A percentile compares a stretch with the other conserved stretches of the same genome.
Conservation (phyloP, 2,113 vertebrate genomes). For the Cheirogaleus medius region DNA sequence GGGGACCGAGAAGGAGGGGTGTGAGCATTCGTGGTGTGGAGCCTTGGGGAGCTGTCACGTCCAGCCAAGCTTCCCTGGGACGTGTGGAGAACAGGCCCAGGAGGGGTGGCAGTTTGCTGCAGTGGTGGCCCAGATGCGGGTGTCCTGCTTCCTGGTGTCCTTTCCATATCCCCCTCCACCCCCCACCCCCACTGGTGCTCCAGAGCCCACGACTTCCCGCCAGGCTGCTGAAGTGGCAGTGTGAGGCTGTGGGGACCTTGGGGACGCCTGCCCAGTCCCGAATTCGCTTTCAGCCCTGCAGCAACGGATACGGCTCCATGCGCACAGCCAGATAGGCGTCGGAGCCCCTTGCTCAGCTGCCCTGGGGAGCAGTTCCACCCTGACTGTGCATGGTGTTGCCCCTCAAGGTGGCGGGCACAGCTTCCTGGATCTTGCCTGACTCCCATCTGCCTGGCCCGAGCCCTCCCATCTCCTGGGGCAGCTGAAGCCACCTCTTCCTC, state of each 20-base stretch:
- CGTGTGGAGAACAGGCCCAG: neutral
- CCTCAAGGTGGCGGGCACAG: neutral
- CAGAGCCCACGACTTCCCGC: neutral
- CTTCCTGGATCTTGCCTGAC: neutral
- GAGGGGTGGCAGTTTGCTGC: neutral
- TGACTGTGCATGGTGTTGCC: neutral
- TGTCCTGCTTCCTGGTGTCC: neutral
- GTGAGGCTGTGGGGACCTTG: neutral
- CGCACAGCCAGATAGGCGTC: neutral
- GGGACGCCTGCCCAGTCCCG: neutral
- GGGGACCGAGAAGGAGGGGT: fast-evolving
- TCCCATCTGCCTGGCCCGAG: neutral
- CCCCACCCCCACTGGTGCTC: neutral
- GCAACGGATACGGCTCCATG: fast-evolving
- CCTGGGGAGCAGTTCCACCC: neutral
- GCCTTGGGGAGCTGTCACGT: neutral
- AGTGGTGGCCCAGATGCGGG: neutral
- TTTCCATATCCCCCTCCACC: neutral
- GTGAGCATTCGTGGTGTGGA: neutral
- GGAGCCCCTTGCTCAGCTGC: neutral
- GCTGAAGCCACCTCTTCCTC: neutral
- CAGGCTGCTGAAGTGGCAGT: neutral
- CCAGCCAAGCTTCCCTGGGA: neutral
- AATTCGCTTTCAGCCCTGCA: neutral
- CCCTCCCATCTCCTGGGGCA: neutral